phyloP scores from a whole-genome alignment of 2,113 vertebrate genomes.

The Probosciger aterrimus region DNA sequence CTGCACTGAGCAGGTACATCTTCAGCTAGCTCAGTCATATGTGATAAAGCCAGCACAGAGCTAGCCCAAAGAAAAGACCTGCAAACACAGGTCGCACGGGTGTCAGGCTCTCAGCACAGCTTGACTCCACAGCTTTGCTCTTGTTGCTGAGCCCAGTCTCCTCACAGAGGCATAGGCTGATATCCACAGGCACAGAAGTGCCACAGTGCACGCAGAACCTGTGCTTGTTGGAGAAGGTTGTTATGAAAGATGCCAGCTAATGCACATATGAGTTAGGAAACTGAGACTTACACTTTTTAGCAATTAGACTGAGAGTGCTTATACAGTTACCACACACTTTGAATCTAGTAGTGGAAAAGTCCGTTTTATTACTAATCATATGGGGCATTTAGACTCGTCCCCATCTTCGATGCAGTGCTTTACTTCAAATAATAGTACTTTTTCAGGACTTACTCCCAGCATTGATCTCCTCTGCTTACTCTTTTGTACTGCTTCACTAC shows the following conservation, averaged over 20 bases:
- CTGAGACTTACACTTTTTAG: not conserved
- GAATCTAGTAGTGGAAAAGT: not conserved
- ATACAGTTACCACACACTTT: not conserved
- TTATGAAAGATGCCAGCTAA: not conserved
- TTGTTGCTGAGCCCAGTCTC: not conserved
- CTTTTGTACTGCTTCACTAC: not conserved
- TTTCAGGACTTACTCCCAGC: not conserved
- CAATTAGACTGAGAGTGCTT: accelerated
- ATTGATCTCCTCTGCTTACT: not conserved
- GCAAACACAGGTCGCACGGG: not conserved
- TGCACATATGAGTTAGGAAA: not conserved
- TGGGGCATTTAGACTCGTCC: not conserved
- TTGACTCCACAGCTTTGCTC: not conserved
- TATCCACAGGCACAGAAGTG: not conserved
- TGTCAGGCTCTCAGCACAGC: not conserved
- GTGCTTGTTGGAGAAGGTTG: not conserved
- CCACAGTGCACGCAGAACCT: not conserved
- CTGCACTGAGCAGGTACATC: not conserved
- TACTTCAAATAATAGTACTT: not conserved
- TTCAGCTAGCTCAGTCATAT: not conserved
- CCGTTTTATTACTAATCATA: not conserved
- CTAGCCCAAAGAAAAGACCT: not conserved
- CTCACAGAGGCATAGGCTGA: not conserved
- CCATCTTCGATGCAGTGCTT: not conserved
- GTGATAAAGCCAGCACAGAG: accelerated